These are phyloP conservation scores for Fistularia tabacaria DNA, from an alignment of 2,797 vertebrate genomes.

Conservation along the genomic window DNA sequence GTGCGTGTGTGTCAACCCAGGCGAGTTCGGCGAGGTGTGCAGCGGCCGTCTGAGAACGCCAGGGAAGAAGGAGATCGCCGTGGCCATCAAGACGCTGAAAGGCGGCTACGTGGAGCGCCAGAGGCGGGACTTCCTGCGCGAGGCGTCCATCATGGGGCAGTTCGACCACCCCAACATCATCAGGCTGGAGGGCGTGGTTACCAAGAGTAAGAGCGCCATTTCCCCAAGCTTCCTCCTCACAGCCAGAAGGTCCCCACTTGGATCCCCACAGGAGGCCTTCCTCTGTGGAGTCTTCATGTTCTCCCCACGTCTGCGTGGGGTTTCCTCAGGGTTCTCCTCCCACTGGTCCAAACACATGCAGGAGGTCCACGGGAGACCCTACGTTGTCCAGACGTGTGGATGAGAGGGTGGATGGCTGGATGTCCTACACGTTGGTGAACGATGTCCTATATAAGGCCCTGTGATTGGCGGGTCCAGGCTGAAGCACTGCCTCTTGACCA, in stretches of 20 bases:
- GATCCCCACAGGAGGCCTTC: too few species aligned
- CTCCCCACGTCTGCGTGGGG: too few species aligned
- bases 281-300: too few species aligned
- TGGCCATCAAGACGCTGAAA: constrained; percentile 93
- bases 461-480: too few species aligned
- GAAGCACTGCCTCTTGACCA: too few species aligned
- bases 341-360: too few species aligned
- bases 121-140: constrained; percentile 89
- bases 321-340: too few species aligned
- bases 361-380: too few species aligned
- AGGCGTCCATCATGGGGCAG: constrained; percentile 95
- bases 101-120: constrained; percentile 89
- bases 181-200: constrained; percentile 90
- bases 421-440: too few species aligned
- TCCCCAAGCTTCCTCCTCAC: neutral
- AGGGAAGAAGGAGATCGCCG: constrained; percentile 90
- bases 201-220: constrained; percentile 92
- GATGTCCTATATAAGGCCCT: too few species aligned
- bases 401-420: too few species aligned
- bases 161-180: constrained; percentile 95
- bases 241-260: neutral
- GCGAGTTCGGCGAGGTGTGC: constrained; percentile 95
- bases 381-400: too few species aligned
- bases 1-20: constrained; percentile 51
- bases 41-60: constrained; percentile 89